Conservation (phyloP, 1,140 invertebrate genomes). For the Nephotettix cincticeps region DNA sequence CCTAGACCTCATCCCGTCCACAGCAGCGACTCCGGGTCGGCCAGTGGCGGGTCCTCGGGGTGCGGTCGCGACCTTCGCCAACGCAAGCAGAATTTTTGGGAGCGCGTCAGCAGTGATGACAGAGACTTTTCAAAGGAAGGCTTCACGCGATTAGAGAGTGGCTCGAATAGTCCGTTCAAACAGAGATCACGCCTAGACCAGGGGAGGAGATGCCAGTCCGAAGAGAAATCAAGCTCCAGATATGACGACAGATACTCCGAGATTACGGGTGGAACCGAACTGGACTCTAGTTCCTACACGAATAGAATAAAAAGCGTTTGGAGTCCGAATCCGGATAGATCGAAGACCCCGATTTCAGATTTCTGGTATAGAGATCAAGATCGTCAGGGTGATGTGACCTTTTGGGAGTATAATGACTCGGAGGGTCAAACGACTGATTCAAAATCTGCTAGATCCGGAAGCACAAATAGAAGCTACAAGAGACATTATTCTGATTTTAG, state of each 20-base stretch:
- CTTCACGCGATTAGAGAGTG: not conserved
- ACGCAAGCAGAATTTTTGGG: not conserved
- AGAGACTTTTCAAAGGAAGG: not conserved
- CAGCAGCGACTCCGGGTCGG: not conserved
- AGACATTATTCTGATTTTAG: not conserved
- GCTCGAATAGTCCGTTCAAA: not conserved
- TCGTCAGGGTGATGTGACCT: constrained; percentile 1
- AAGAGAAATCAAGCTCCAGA: not conserved
- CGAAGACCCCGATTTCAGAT: not conserved
- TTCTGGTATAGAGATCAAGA: not conserved
- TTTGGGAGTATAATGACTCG: not conserved
- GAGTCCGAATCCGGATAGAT: not conserved
- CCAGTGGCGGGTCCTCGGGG: not conserved
- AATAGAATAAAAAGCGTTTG: not conserved
- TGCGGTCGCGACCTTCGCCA: not conserved
- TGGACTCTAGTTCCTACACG: not conserved
- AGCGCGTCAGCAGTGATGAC: not conserved
- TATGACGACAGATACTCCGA: not conserved
- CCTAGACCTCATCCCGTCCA: not conserved
- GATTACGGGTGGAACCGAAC: not conserved
- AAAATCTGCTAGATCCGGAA: not conserved
- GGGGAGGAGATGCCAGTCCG: not conserved
- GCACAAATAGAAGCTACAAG: not conserved
- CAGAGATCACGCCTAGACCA: not conserved
- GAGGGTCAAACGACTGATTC: not conserved